Conservation (phyloP, 2,888 invertebrate genomes). For the Andricus curvator region DNA sequence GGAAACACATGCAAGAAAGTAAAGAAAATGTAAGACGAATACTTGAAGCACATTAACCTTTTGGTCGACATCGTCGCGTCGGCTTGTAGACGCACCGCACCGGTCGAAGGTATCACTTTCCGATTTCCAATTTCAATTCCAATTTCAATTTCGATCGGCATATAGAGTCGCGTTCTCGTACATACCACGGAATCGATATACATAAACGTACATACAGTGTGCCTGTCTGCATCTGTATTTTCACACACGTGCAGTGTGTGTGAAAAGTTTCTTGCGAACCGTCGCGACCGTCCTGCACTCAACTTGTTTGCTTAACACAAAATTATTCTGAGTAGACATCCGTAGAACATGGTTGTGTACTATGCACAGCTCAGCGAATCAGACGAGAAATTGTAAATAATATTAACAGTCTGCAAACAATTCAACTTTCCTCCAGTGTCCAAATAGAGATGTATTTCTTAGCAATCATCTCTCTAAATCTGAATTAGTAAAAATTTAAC, state of each 20-base stretch:
- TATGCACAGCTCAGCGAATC: neutral
- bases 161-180: slow-evolving; percentile 41
- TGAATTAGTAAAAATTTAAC: too few species aligned
- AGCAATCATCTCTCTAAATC: too few species aligned
- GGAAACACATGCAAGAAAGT: slow-evolving; percentile 31
- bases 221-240: neutral
- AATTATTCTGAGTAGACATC: slow-evolving; percentile 5
- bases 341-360: neutral
- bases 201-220: slow-evolving; percentile 29
- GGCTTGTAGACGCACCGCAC: slow-evolving; percentile 41
- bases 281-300: neutral
- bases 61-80: slow-evolving; percentile 33
- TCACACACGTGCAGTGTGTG: slow-evolving; percentile 1
- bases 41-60: slow-evolving; percentile 41
- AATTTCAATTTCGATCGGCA: slow-evolving; percentile 60
- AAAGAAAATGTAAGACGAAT: slow-evolving; percentile 23
- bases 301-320: slow-evolving; percentile 11
- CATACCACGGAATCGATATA: slow-evolving; percentile 36
- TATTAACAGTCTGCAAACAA: neutral
- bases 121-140: slow-evolving; percentile 65
- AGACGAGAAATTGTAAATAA: neutral
- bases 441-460: neutral
- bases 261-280: slow-evolving; percentile 20
- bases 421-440: neutral
- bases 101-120: slow-evolving; percentile 57